Percentiles rank a stretch among this genome's conserved stretches.
Evolutionary conservation across 2,888 invertebrate genomes (phyloP).

Genomic region (Hirtodrosophila histrioides): DNA sequence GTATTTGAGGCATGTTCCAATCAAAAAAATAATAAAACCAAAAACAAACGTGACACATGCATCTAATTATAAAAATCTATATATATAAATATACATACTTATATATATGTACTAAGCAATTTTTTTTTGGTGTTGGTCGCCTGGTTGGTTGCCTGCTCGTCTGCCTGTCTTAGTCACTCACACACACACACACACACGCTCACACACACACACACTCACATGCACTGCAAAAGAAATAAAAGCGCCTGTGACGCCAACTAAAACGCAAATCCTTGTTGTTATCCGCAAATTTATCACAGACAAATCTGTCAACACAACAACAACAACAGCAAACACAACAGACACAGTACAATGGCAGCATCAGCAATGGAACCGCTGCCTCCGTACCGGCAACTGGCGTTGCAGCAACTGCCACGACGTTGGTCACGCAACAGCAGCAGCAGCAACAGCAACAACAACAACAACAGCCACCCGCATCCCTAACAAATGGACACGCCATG

Average conservation of each 20-base stretch:
- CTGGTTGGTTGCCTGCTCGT: conserved; percentile 55
- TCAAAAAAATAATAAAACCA: conserved; percentile 10
- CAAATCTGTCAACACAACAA: conserved; percentile 79
- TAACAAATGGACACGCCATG: conserved; percentile 76
- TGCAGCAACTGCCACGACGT: conserved; percentile 59
- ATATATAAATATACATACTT: conserved; percentile 31
- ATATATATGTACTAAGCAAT: conserved; percentile 42
- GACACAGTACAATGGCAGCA: conserved; percentile 65
- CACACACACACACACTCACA: conserved; percentile 9
- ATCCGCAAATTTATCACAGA: conserved; percentile 80
- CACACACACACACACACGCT: conserved; percentile 14
- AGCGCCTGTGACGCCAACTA: conserved; percentile 63
- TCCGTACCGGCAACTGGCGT: conserved; percentile 37
- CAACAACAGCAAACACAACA: conserved; percentile 63
- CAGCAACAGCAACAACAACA: conserved; percentile 51
- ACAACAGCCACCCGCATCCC: conserved; percentile 64
- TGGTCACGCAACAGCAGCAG: conserved; percentile 63
- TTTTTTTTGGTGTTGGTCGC: conserved; percentile 72
- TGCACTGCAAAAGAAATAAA: conserved; percentile 38
- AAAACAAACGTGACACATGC: conserved; percentile 56
- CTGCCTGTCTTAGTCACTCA: conserved; percentile 56
- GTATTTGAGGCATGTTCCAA: conserved; percentile 67
- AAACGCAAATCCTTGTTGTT: conserved; percentile 80
- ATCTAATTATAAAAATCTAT: conserved; percentile 34
- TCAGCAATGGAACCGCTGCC: conserved; percentile 51